Percentiles rank a stretch among this genome's conserved stretches.
These are phyloP conservation scores for Drosophila orena DNA, from an alignment of 1,140 invertebrate species.

Conservation along the genomic window DNA sequence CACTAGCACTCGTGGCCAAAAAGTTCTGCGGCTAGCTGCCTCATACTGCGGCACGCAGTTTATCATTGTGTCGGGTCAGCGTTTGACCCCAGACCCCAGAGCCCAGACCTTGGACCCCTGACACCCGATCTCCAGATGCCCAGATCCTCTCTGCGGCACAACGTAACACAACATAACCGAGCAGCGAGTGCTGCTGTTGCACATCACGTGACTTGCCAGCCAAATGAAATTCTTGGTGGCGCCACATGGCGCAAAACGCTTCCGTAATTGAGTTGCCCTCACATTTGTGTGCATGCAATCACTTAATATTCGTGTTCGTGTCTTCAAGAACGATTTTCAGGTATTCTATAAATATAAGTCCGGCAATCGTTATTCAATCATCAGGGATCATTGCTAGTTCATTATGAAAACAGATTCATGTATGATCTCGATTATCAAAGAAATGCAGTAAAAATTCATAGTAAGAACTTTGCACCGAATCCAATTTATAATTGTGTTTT, in stretches of 20 bases:
- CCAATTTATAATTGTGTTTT: too few species aligned
- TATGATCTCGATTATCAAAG: too few species aligned
- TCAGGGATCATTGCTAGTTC: too few species aligned
- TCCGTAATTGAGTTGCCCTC: slow-evolving; percentile 62
- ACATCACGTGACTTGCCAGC: slow-evolving; percentile 70
- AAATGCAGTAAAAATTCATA: too few species aligned
- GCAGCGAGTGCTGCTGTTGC: slow-evolving; percentile 49
- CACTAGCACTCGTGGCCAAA: slow-evolving; percentile 35
- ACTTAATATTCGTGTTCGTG: slow-evolving; percentile 33
- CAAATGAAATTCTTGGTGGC: slow-evolving; percentile 63
- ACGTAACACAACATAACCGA: slow-evolving; percentile 7
- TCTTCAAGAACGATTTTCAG: not conserved
- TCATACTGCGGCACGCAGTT: slow-evolving; percentile 64
- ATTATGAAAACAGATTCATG: too few species aligned
- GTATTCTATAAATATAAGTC: too few species aligned
- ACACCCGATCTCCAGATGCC: not conserved
- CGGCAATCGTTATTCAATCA: too few species aligned
- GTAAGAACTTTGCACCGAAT: too few species aligned
- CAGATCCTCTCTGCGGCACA: slow-evolving; percentile 1
- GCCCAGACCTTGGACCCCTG: not conserved
- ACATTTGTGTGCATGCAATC: slow-evolving; percentile 44
- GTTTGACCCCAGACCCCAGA: slow-evolving; percentile 2
- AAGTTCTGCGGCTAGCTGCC: slow-evolving; percentile 58
- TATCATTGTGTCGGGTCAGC: slow-evolving; percentile 65
- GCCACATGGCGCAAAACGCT: slow-evolving; percentile 59